Percentiles rank a stretch among this genome's conserved stretches.
Evolutionary conservation across 2,113 vertebrate genomes (phyloP).

Genomic region (Callospermophilus lateralis): DNA sequence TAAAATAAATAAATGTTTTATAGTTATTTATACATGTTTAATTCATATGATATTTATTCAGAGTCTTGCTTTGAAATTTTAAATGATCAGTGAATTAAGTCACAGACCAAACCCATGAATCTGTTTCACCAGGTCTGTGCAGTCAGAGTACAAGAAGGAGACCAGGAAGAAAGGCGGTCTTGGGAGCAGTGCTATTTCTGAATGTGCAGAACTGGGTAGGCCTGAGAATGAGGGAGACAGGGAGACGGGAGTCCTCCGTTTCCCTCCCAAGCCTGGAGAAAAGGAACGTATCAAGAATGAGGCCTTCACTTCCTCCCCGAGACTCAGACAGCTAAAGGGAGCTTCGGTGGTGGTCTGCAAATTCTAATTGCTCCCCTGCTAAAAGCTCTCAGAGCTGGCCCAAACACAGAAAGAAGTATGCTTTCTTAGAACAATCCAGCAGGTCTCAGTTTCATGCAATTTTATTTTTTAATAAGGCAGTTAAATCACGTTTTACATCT

Average conservation of each 20-base stretch:
- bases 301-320: background rate
- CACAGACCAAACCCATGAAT: background rate
- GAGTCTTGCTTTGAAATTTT: background rate
- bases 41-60: background rate
- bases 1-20: conserved; percentile 20
- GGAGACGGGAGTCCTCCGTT: background rate
- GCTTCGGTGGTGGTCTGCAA: background rate
- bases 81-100: background rate
- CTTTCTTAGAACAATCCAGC: background rate
- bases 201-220: background rate
- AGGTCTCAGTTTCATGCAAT: conserved; percentile 35
- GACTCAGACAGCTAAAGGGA: background rate
- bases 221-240: background rate
- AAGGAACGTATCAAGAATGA: background rate
- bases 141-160: background rate
- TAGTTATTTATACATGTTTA: conserved; percentile 7
- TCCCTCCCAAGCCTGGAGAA: background rate
- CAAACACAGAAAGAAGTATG: background rate
- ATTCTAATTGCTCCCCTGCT: background rate
- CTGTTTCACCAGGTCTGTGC: background rate
- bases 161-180: accelerated
- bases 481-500: conserved; percentile 53
- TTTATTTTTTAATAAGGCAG: conserved; percentile 43
- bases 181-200: background rate
- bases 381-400: background rate